phyloP scores from a whole-genome alignment of 2,888 invertebrate genomes.

The Hartigia nigra region DNA sequence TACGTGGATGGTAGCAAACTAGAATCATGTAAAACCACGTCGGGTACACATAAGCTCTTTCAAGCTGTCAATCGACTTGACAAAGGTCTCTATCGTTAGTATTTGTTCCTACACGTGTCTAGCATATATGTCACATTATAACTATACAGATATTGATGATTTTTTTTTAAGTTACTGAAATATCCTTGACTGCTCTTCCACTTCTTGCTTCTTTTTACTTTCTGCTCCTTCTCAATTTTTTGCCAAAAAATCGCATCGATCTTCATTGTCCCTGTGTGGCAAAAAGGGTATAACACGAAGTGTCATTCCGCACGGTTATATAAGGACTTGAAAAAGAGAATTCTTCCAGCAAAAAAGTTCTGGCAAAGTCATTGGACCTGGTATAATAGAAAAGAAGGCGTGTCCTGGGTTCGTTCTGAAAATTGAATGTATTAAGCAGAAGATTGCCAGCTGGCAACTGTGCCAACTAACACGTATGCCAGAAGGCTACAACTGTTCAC shows the following conservation, averaged over 20 bases:
- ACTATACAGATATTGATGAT: background rate
- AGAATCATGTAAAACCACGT: background rate
- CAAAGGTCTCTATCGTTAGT: slow-evolving; percentile 32
- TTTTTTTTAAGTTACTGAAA: background rate
- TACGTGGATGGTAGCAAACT: background rate
- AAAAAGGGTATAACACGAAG: background rate
- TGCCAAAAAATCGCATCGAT: background rate
- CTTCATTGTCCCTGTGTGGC: background rate
- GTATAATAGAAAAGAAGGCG: background rate
- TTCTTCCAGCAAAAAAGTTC: background rate
- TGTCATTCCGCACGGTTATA: background rate
- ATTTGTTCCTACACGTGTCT: slow-evolving; percentile 21
- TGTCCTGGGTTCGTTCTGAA: slow-evolving; percentile 18
- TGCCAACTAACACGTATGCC: slow-evolving; percentile 9
- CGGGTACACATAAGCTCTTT: slow-evolving; percentile 32
- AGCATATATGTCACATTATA: slow-evolving; percentile 6
- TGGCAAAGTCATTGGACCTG: background rate
- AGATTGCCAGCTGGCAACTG: slow-evolving; percentile 30
- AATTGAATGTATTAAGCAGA: slow-evolving; percentile 42
- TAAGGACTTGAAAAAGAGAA: background rate
- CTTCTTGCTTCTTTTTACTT: background rate
- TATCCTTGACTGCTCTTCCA: background rate
- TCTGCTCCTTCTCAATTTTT: background rate
- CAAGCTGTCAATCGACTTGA: slow-evolving; percentile 37
- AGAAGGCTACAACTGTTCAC: background rate